phyloP scores from a whole-genome alignment of 1,140 invertebrate species.

The Drosophila cardini region DNA sequence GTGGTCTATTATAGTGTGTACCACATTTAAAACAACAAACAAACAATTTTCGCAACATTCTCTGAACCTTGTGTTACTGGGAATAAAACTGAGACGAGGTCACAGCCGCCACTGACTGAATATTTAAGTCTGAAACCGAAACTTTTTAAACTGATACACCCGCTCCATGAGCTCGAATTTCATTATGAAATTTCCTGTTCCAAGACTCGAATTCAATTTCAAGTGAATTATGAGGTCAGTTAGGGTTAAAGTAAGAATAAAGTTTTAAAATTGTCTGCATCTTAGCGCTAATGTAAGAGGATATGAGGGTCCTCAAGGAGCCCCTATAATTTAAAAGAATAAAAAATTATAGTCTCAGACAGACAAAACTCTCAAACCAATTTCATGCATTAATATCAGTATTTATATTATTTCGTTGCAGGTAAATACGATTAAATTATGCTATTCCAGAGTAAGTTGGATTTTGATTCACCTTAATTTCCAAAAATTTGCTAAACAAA shows the following conservation, averaged over 20 bases:
- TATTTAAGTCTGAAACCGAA: neutral
- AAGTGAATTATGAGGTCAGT: constrained; percentile 72
- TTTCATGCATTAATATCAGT: constrained; percentile 19
- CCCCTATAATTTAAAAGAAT: constrained; percentile 34
- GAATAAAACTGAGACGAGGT: constrained; percentile 31
- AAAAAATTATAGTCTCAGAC: constrained; percentile 25
- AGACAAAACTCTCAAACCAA: constrained; percentile 33
- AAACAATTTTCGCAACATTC: constrained; percentile 22
- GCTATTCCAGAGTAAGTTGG: neutral
- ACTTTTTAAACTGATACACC: constrained; percentile 6
- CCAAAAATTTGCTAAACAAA: neutral
- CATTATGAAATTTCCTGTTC: constrained; percentile 70
- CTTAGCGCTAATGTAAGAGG: constrained; percentile 71
- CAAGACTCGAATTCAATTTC: constrained; percentile 37
- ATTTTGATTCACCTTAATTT: neutral
- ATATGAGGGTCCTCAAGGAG: constrained; percentile 53
- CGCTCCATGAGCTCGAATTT: constrained; percentile 46
- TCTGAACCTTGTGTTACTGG: constrained; percentile 25
- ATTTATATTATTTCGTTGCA: constrained; percentile 28
- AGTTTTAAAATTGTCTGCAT: constrained; percentile 11
- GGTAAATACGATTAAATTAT: constrained; percentile 18
- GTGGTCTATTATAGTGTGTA: constrained; percentile 30
- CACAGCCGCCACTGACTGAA: constrained; percentile 8
- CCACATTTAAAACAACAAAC: constrained; percentile 6
- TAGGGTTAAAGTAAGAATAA: constrained; percentile 28